These are phyloP conservation scores for Hydrophis major DNA, from an alignment of 2,797 vertebrate genomes.

Conservation along the genomic window DNA sequence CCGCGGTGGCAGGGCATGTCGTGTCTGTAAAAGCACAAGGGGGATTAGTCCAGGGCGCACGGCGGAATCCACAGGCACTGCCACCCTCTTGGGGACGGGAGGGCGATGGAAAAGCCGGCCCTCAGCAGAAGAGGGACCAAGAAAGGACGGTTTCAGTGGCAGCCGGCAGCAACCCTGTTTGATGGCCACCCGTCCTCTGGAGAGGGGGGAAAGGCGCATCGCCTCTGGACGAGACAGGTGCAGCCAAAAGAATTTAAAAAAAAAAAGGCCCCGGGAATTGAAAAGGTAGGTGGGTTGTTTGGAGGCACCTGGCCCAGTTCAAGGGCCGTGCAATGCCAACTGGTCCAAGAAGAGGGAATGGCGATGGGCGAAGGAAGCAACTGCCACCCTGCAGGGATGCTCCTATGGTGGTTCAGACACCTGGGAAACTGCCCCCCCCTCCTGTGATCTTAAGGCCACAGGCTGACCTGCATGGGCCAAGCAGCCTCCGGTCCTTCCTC, in stretches of 20 bases:
- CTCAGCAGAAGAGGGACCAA: background rate
- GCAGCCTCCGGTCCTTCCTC: background rate
- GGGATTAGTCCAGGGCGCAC: no score
- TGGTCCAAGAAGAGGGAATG: background rate
- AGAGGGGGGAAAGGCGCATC: background rate
- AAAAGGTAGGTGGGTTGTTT: background rate
- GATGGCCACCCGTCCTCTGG: background rate
- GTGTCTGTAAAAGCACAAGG: background rate
- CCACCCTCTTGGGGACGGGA: background rate
- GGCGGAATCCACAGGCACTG: no score
- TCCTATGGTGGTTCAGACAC: background rate
- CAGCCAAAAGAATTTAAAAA: no score
- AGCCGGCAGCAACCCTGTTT: fast-evolving
- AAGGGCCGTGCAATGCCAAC: background rate
- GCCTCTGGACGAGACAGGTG: background rate
- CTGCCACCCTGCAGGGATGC: background rate
- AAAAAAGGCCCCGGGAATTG: background rate
- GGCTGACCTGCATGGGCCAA: background rate
- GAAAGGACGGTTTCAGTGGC: background rate
- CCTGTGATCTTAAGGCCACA: background rate
- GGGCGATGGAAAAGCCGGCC: no score
- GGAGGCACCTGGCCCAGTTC: background rate
- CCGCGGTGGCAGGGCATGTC: background rate
- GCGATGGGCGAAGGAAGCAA: background rate
- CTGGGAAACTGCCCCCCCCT: background rate